Conservation (phyloP, 2,797 vertebrate species). For the Lepus oiostolus region DNA sequence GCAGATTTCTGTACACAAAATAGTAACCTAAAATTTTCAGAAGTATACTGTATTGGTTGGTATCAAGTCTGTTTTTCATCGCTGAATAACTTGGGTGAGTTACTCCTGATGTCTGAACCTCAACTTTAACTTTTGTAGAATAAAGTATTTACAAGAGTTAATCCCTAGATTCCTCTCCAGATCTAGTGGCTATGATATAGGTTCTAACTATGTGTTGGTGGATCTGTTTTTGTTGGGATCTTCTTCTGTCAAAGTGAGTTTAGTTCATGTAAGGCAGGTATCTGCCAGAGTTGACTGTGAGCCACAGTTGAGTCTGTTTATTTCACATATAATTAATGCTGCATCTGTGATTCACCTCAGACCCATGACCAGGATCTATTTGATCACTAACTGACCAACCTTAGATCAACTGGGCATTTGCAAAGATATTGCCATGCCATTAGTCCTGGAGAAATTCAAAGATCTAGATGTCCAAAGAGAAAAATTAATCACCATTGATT, state of each 20-base stretch:
- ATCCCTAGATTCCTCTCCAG: neutral
- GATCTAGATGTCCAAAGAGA: neutral
- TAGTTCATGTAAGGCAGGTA: neutral
- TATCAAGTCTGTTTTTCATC: neutral
- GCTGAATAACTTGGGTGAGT: neutral
- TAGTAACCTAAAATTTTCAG: conserved; percentile 40
- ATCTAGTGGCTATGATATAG: neutral
- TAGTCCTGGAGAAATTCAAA: neutral
- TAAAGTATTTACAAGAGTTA: neutral
- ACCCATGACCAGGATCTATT: neutral
- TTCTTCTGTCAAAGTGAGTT: neutral
- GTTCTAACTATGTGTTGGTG: neutral
- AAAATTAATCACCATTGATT: neutral
- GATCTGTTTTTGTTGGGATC: neutral
- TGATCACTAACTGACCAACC: neutral
- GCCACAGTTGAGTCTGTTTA: neutral
- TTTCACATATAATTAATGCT: neutral
- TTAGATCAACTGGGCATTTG: neutral
- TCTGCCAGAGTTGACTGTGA: neutral
- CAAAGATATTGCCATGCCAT: neutral
- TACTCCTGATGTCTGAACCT: neutral
- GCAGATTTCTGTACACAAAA: neutral
- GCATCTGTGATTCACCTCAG: neutral
- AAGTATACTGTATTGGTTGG: neutral
- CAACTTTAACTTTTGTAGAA: neutral